Evolutionary conservation across 2,888 invertebrate species (phyloP).

Genomic region (Drosophila peninsularis): DNA sequence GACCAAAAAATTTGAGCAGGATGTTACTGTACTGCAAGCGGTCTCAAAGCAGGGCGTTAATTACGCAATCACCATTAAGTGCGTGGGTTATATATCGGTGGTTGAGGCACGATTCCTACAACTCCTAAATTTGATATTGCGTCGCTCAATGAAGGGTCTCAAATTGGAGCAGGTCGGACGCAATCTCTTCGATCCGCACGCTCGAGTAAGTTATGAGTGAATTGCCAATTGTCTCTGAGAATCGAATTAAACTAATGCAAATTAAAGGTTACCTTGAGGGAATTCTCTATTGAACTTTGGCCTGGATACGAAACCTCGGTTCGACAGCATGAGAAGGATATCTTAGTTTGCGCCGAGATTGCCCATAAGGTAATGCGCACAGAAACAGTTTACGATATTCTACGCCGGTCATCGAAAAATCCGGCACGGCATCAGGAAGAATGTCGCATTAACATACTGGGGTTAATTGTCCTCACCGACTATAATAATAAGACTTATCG

Average conservation of each 20-base stretch:
- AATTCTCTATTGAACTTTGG: slow-evolving; percentile 91
- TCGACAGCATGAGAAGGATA: slow-evolving; percentile 90
- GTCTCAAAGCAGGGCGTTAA: slow-evolving; percentile 86
- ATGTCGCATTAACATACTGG: slow-evolving; percentile 86
- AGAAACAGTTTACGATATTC: slow-evolving; percentile 89
- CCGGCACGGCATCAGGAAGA: slow-evolving; percentile 86
- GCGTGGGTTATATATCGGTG: slow-evolving; percentile 87
- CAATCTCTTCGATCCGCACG: slow-evolving; percentile 89
- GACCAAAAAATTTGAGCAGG: slow-evolving; percentile 86
- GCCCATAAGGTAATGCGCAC: slow-evolving; percentile 93
- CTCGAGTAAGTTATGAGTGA: slow-evolving; percentile 86
- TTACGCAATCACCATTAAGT: slow-evolving; percentile 86
- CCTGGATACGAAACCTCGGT: slow-evolving; percentile 94
- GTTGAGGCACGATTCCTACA: slow-evolving; percentile 90
- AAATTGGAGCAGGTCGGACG: slow-evolving; percentile 89
- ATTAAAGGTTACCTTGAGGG: slow-evolving; percentile 65
- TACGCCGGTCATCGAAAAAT: slow-evolving; percentile 86
- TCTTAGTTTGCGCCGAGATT: slow-evolving; percentile 92
- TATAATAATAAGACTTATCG: slow-evolving; percentile 89
- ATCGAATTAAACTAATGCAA: not conserved
- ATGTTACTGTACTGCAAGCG: slow-evolving; percentile 86
- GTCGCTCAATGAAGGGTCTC: slow-evolving; percentile 86
- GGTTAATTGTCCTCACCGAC: slow-evolving; percentile 88
- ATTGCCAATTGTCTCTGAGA: not conserved
- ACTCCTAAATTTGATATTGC: slow-evolving; percentile 91